phyloP scores from a whole-genome alignment of 64 coral and sea anemone species.

The Anthopleura sola region DNA sequence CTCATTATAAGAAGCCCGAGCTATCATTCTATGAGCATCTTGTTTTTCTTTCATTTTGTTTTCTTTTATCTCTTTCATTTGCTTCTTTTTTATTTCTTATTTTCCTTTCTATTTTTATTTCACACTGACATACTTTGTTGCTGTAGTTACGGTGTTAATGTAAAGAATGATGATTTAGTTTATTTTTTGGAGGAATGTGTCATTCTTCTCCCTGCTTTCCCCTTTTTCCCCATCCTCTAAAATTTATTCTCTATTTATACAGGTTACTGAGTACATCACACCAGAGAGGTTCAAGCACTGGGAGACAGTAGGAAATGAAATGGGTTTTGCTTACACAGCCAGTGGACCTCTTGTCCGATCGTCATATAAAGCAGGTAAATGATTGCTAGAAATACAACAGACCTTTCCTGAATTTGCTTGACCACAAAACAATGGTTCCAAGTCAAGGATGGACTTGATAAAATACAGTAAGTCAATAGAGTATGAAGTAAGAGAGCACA shows the following conservation, averaged over 20 bases:
- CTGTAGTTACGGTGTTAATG: too few relatives aligned
- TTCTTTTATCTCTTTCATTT: neutral
- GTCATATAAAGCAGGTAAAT: slow-evolving; percentile 88
- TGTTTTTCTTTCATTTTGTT: neutral
- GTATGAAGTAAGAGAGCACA: too few relatives aligned
- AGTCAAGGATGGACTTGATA: neutral
- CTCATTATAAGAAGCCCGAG: too few relatives aligned
- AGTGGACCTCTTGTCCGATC: slow-evolving; percentile 95
- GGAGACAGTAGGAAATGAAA: slow-evolving; percentile 87
- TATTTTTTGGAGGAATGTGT: neutral
- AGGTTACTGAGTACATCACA: slow-evolving; percentile 96
- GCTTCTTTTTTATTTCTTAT: neutral
- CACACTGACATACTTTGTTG: too few relatives aligned
- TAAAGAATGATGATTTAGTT: too few relatives aligned
- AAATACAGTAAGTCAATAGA: neutral
- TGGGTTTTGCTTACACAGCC: slow-evolving; percentile 96
- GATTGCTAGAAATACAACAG: too few relatives aligned
- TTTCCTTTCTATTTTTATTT: neutral
- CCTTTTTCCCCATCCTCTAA: neutral
- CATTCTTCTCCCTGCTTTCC: too few relatives aligned
- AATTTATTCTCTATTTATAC: neutral
- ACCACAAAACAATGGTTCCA: neutral
- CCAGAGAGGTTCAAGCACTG: slow-evolving; percentile 93
- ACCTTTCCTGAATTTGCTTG: neutral
- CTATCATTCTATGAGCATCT: too few relatives aligned